Percentiles rank a stretch among this genome's conserved stretches.
phyloP scores from a whole-genome alignment of 2,888 invertebrate genomes.

The Platycnemis pennipes region DNA sequence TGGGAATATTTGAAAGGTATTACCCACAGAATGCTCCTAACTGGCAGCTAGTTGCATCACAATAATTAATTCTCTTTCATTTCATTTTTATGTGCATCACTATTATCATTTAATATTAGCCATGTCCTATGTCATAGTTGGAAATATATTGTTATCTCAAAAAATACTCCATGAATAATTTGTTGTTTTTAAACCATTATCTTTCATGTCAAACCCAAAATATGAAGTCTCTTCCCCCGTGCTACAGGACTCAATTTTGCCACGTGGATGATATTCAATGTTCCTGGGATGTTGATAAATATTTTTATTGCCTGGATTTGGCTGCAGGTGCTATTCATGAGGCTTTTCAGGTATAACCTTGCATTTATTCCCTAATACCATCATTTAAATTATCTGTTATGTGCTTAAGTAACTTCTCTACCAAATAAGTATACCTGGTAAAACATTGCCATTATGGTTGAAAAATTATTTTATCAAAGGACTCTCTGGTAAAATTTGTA shows the following conservation, averaged over 20 bases:
- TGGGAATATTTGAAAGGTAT: constrained; percentile 88
- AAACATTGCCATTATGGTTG: too few relatives aligned
- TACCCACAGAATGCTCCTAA: background rate
- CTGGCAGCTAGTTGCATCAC: background rate
- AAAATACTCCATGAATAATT: background rate
- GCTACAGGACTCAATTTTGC: constrained; percentile 87
- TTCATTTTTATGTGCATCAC: too few relatives aligned
- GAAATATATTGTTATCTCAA: too few relatives aligned
- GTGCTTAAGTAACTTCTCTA: too few relatives aligned
- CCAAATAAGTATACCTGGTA: too few relatives aligned
- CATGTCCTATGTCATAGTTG: too few relatives aligned
- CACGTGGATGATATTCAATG: constrained; percentile 92
- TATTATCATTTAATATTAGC: too few relatives aligned
- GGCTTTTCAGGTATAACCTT: constrained; percentile 83
- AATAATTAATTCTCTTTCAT: background rate
- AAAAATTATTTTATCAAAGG: too few relatives aligned
- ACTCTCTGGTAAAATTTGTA: too few relatives aligned
- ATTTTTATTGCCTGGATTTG: constrained; percentile 89
- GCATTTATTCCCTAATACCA: too few relatives aligned
- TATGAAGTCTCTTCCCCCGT: constrained; percentile 82
- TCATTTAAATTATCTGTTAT: too few relatives aligned
- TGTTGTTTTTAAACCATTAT: background rate
- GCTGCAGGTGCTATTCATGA: constrained; percentile 91
- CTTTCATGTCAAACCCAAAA: constrained; percentile 63
- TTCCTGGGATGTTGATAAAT: constrained; percentile 91